phyloP scores from a whole-genome alignment of 2,113 vertebrate genomes.

The Poeciliopsis retropinna region DNA sequence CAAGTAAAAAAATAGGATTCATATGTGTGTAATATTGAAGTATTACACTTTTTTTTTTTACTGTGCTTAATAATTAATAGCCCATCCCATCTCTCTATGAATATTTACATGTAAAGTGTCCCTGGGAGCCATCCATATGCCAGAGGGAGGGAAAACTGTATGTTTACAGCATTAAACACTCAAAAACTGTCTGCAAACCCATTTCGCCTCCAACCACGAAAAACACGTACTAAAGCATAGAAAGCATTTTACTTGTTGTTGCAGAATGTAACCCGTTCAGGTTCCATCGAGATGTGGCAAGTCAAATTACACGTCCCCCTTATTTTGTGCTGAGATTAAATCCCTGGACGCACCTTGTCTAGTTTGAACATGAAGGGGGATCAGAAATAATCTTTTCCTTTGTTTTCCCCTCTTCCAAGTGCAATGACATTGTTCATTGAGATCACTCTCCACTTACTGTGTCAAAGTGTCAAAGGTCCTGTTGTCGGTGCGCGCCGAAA shows the following conservation, averaged over 20 bases:
- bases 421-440: slow-evolving; percentile 54
- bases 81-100: slow-evolving; percentile 74
- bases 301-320: slow-evolving; percentile 68
- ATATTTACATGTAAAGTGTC: slow-evolving; percentile 83
- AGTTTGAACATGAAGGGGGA: slow-evolving; percentile 41
- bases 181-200: slow-evolving; percentile 68
- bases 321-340: slow-evolving; percentile 50
- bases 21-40: slow-evolving; percentile 66
- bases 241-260: slow-evolving; percentile 73
- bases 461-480: slow-evolving; percentile 60
- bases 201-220: slow-evolving; percentile 78
- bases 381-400: slow-evolving; percentile 37
- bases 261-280: slow-evolving; percentile 71
- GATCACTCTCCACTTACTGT: slow-evolving; percentile 60
- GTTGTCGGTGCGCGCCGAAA: slow-evolving; percentile 33
- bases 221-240: slow-evolving; percentile 66
- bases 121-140: slow-evolving; percentile 72
- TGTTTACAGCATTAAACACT: slow-evolving; percentile 81
- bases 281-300: slow-evolving; percentile 73
- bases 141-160: slow-evolving; percentile 75
- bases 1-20: slow-evolving; percentile 69
- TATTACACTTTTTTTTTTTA: slow-evolving; percentile 75
- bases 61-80: slow-evolving; percentile 81
- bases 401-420: slow-evolving; percentile 46
- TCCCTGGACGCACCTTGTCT: slow-evolving; percentile 73